Evolutionary conservation across 2,797 vertebrate species (phyloP), one percentile per base, ranked within the genome.

Genomic region (Danio tinwini): DNA sequence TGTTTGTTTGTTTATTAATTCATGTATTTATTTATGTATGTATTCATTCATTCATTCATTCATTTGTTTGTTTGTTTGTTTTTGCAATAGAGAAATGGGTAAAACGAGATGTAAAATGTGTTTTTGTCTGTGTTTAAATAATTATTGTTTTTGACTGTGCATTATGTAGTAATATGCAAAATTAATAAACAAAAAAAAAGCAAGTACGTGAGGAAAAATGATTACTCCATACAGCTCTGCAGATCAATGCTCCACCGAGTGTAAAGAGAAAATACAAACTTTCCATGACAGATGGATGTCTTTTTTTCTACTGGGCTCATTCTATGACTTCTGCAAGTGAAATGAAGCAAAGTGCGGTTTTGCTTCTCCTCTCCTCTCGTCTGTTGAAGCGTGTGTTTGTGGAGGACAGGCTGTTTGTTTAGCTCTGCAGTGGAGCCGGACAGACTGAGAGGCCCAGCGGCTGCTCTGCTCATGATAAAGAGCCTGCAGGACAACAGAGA

Each of bases 331-430:
- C 76, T 21, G 59, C 58, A 53, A 78, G 21, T 40, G 29, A 61
- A 69, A 76, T 45, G 45, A 50, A 64, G 40, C 61, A 39, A 61
- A 40, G 12, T 40, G 14, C 11, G 47, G 16, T 29, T 55, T 47
- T 39, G 10, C 5, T 65, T 40, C 59, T 59, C 79, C 64, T 82
- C 76, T 88, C 65, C 63, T 83, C 85, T 17, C 5, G 19, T 73
- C 52, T 17, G 40, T 74, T 80, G 74, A 71, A 65, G 65, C 45
- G 79, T 75, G 81, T 83, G 90, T 91, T 91, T 89, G 87, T 81
- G 84, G 85, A 88, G 86, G 89, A 90, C 90, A 87, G 78, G 37
- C 90, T 88, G 91, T 92, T 92, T 91, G 89, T 91, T 90, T 85
- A 89, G 90, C 85, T 88, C 87, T 88, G 53, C 80, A 90, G 82